phyloP scores from a whole-genome alignment of 2,797 vertebrate species.

The Scyliorhinus canicula region DNA sequence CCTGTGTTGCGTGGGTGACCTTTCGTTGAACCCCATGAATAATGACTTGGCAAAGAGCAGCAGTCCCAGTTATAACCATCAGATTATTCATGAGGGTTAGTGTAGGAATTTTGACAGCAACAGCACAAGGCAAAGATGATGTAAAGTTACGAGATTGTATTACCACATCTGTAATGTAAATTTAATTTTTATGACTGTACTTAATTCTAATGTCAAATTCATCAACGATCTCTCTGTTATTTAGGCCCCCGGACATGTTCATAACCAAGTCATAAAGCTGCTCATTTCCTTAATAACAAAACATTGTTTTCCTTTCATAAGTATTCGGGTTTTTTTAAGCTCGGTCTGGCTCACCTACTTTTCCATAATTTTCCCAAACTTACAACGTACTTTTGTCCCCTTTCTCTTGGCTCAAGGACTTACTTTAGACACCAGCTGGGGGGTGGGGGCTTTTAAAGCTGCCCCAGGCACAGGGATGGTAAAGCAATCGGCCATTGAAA shows the following conservation, averaged over 20 bases:
- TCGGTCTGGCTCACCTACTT: not conserved
- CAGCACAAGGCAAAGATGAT: constrained; percentile 2
- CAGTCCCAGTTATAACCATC: constrained; percentile 8
- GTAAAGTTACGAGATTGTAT: constrained; percentile 2
- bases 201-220: constrained; percentile 26
- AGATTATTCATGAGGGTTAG: not conserved
- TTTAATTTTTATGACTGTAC: constrained; percentile 28
- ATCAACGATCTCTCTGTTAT: constrained; percentile 5
- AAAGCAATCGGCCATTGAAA: not conserved
- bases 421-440: not conserved
- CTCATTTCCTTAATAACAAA: constrained; percentile 20
- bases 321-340: constrained; percentile 1
- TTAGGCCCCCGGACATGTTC: not conserved
- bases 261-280: not conserved
- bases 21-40: constrained; percentile 32
- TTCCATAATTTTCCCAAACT: constrained; percentile 21
- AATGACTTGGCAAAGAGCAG: constrained; percentile 29
- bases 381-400: constrained; percentile 10
- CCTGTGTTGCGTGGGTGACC: constrained; percentile 2
- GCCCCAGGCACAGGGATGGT: not conserved
- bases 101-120: constrained; percentile 24
- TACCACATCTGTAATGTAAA: constrained; percentile 29
- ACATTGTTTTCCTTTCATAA: constrained; percentile 31
- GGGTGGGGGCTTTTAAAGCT: not conserved
- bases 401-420: not conserved